Evolutionary conservation across 2,888 invertebrate genomes (phyloP).

Genomic region (Phalera bucephala): DNA sequence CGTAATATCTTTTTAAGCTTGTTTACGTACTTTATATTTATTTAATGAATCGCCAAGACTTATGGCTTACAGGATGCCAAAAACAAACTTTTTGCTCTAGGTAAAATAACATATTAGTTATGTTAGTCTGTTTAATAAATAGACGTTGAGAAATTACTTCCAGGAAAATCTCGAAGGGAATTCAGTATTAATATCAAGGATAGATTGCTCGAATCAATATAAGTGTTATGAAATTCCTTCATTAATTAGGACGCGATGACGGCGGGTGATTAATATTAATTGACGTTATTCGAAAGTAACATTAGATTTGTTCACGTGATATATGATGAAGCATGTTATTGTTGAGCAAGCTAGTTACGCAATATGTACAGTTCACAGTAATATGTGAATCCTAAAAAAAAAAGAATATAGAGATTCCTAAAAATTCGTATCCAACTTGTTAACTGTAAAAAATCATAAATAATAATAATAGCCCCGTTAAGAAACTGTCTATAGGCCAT

Average conservation of each 20-base stretch:
- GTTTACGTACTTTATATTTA: background rate
- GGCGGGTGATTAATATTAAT: constrained; percentile 41
- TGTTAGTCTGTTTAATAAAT: no score
- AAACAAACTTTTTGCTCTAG: no score
- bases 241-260: constrained; percentile 39
- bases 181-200: constrained; percentile 17
- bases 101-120: background rate
- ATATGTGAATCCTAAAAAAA: no score
- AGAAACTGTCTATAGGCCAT: no score
- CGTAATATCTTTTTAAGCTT: background rate
- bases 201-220: constrained; percentile 25
- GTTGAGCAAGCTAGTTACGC: constrained; percentile 7
- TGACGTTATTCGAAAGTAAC: constrained; percentile 32
- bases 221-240: constrained; percentile 36
- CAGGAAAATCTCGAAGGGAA: constrained; percentile 15
- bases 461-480: no score
- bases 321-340: constrained; percentile 14
- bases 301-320: constrained; percentile 19
- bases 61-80: no score
- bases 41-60: no score
- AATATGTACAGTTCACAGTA: background rate
- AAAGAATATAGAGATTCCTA: no score
- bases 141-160: constrained; percentile 8
- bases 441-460: no score
- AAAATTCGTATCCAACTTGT: no score